These are phyloP conservation scores for Malurus leucopterus DNA, from an alignment of 2,797 vertebrate species.

Conservation along the genomic window DNA sequence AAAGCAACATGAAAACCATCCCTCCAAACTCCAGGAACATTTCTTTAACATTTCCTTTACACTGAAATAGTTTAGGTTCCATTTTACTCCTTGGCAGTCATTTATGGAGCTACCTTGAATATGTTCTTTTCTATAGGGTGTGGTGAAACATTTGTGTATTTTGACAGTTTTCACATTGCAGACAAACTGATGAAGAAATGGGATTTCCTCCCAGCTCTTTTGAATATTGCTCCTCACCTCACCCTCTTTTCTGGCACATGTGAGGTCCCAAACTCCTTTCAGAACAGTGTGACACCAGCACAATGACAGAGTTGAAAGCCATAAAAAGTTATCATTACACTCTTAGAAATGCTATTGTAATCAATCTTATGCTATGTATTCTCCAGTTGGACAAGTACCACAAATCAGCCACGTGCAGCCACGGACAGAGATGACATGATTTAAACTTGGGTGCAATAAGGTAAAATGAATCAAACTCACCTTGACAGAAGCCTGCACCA, in stretches of 20 bases:
- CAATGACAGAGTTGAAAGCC: conserved; percentile 29
- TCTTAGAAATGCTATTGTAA: conserved; percentile 59
- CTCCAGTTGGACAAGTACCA: conserved; percentile 51
- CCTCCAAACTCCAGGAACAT: background rate
- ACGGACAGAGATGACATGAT: conserved; percentile 67
- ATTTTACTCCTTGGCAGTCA: background rate
- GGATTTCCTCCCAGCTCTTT: background rate
- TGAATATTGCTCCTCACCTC: background rate
- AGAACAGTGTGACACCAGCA: background rate
- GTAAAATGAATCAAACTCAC: conserved; percentile 69
- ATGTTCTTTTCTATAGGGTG: background rate
- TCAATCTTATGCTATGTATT: conserved; percentile 62
- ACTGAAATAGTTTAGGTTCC: background rate
- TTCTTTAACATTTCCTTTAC: background rate
- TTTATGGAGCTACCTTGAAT: background rate
- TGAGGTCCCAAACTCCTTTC: background rate
- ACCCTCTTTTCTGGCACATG: fast-evolving
- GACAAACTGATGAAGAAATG: background rate
- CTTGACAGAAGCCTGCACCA: conserved; percentile 37
- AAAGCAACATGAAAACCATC: background rate
- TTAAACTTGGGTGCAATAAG: conserved; percentile 69
- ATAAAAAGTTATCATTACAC: conserved; percentile 60
- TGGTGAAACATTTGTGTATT: background rate
- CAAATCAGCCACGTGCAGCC: conserved; percentile 66
- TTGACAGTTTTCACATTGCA: background rate